Evolutionary conservation across 2,888 invertebrate genomes (phyloP).

Genomic region (Tachina grossa): DNA sequence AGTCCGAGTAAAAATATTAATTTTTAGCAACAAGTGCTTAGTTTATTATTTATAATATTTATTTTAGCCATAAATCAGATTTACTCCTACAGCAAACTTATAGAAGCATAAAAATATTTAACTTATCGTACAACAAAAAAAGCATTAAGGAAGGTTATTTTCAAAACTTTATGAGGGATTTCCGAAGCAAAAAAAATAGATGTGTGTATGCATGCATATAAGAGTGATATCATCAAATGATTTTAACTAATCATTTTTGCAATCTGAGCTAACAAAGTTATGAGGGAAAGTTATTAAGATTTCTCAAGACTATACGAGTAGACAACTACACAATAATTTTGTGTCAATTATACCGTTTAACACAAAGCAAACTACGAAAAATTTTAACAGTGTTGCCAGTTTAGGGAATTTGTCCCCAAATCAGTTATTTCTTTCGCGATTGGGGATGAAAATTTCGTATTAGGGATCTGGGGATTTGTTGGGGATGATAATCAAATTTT

Average conservation of each 20-base stretch:
- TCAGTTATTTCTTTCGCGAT: too few relatives aligned
- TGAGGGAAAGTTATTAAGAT: too few relatives aligned
- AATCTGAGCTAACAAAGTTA: not conserved
- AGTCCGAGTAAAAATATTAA: not conserved
- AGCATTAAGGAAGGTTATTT: constrained; percentile 20
- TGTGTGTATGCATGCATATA: too few relatives aligned
- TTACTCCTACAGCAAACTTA: not conserved
- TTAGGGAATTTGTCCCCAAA: too few relatives aligned
- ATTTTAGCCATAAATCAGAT: not conserved
- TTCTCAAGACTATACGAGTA: too few relatives aligned
- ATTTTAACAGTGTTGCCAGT: too few relatives aligned
- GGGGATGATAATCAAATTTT: too few relatives aligned
- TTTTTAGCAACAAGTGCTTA: not conserved
- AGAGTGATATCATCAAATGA: constrained; percentile 6
- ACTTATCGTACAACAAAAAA: constrained; percentile 7
- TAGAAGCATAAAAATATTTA: not conserved
- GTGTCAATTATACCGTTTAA: too few relatives aligned
- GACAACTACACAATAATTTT: too few relatives aligned
- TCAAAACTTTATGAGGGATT: not conserved
- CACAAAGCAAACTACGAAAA: too few relatives aligned
- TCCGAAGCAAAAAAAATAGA: not conserved
- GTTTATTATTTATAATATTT: constrained; percentile 4
- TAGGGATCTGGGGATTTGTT: too few relatives aligned
- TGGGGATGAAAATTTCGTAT: too few relatives aligned
- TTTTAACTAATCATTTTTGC: not conserved